A percentile compares a stretch with the other conserved stretches of the same genome.
Conservation (phyloP, 2,888 invertebrate species). For the Tortrix viridana region DNA sequence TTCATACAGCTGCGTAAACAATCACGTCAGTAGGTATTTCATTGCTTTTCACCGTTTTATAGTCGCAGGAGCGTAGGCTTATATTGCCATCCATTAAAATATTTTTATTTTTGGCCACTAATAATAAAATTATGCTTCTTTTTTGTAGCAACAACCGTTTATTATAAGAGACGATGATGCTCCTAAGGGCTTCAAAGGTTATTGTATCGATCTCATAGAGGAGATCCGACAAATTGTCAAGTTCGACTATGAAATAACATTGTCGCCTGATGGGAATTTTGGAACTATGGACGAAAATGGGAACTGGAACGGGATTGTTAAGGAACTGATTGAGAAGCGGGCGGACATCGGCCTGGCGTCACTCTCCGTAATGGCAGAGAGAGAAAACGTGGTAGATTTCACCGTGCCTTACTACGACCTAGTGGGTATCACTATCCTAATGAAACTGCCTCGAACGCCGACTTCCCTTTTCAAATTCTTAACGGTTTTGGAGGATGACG, state of each 20-base stretch:
- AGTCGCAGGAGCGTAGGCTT: slow-evolving; percentile 11
- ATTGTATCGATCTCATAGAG: slow-evolving; percentile 97
- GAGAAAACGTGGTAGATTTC: slow-evolving; percentile 98
- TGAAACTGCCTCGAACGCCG: slow-evolving; percentile 94
- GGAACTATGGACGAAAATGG: slow-evolving; percentile 95
- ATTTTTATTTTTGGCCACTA: neutral
- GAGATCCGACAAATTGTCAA: slow-evolving; percentile 92
- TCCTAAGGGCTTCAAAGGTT: slow-evolving; percentile 90
- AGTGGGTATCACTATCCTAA: slow-evolving; percentile 98
- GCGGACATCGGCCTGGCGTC: slow-evolving; percentile 98
- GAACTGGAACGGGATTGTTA: slow-evolving; percentile 94
- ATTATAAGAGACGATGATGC: slow-evolving; percentile 88
- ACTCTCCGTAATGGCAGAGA: slow-evolving; percentile 98
- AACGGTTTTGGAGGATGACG: slow-evolving; percentile 97
- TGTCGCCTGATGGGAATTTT: slow-evolving; percentile 91
- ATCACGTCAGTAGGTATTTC: slow-evolving; percentile 46
- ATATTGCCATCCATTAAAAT: neutral
- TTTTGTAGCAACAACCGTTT: slow-evolving; percentile 91
- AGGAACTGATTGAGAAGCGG: slow-evolving; percentile 91
- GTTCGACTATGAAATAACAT: slow-evolving; percentile 95
- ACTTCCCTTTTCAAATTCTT: slow-evolving; percentile 98
- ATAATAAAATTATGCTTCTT: slow-evolving; percentile 13
- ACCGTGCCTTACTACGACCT: slow-evolving; percentile 99
- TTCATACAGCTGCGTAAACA: slow-evolving; percentile 66
- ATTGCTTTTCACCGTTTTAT: slow-evolving; percentile 46